Percentiles rank a stretch among this genome's conserved stretches.
Conservation (phyloP, 2,888 invertebrate species). For the Drosophila putrida region DNA sequence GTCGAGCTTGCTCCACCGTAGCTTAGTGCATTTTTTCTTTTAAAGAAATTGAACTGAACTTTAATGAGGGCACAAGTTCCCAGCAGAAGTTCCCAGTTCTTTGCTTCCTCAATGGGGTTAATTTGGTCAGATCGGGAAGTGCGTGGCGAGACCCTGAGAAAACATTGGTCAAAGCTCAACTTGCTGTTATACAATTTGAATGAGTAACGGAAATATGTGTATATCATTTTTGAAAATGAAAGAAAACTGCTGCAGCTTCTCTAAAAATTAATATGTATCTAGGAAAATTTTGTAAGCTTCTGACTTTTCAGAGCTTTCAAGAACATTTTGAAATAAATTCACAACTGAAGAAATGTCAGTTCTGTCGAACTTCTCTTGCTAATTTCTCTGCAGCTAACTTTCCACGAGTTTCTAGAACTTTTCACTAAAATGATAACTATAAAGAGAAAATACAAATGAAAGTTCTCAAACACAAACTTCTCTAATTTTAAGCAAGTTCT, state of each 20-base stretch:
- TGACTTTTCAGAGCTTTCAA: too few species aligned
- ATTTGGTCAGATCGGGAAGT: conserved; percentile 24
- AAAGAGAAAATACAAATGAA: not conserved
- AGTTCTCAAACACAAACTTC: not conserved
- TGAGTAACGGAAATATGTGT: too few species aligned
- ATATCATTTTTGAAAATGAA: not conserved
- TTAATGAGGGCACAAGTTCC: conserved; percentile 38
- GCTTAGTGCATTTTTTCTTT: too few species aligned
- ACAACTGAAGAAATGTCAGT: not conserved
- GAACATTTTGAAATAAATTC: not conserved
- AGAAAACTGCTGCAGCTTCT: too few species aligned
- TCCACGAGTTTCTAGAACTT: too few species aligned
- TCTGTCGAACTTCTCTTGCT: not conserved
- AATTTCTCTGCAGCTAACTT: too few species aligned
- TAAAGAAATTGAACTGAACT: conserved; percentile 34
- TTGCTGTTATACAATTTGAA: not conserved
- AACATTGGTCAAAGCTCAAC: conserved; percentile 19
- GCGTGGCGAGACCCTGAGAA: conserved; percentile 11
- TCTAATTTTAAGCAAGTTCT: too few species aligned
- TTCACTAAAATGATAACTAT: too few species aligned
- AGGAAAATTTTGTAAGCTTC: too few species aligned
- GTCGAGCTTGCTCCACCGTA: too few species aligned
- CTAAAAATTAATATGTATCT: too few species aligned
- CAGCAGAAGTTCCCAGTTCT: conserved; percentile 8
- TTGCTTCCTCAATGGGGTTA: conserved; percentile 44